These are phyloP conservation scores for Rhamphomyia laevipes DNA, from an alignment of 2,888 invertebrate species.

Conservation along the genomic window DNA sequence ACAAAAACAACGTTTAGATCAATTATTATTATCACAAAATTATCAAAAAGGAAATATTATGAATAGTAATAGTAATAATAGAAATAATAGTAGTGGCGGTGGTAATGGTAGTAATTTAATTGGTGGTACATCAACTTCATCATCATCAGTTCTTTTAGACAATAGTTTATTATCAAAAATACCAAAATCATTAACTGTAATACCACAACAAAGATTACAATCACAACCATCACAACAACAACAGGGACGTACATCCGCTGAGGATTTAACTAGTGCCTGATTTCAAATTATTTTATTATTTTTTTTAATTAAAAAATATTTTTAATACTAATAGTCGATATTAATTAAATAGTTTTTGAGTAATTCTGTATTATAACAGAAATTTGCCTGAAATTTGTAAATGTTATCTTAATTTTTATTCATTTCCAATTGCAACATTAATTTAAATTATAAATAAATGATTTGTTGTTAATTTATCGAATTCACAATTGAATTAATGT, in stretches of 20 bases:
- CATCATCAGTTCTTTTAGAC: conserved; percentile 29
- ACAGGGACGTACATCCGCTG: not conserved
- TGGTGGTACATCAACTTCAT: conserved; percentile 19
- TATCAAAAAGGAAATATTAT: conserved; percentile 14
- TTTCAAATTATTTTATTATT: not conserved
- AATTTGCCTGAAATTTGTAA: too few relatives aligned
- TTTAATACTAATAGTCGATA: too few relatives aligned
- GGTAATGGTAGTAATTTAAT: conserved; percentile 18
- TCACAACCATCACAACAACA: not conserved
- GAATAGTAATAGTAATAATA: conserved; percentile 19
- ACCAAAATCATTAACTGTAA: conserved; percentile 69
- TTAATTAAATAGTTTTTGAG: too few relatives aligned
- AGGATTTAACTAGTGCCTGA: not conserved
- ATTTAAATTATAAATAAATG: too few relatives aligned
- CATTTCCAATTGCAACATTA: too few relatives aligned
- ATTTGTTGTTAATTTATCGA: too few relatives aligned
- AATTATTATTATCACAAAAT: not conserved
- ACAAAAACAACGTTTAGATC: too few relatives aligned
- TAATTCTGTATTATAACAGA: too few relatives aligned
- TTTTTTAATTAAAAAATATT: not conserved
- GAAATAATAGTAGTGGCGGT: conserved; percentile 23
- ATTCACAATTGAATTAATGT: too few relatives aligned
- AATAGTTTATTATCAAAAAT: conserved; percentile 57
- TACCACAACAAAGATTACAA: conserved; percentile 46
- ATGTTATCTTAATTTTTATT: too few relatives aligned